phyloP scores from a whole-genome alignment of 2,797 vertebrate genomes.

The Notoglanidium macrostoma region DNA sequence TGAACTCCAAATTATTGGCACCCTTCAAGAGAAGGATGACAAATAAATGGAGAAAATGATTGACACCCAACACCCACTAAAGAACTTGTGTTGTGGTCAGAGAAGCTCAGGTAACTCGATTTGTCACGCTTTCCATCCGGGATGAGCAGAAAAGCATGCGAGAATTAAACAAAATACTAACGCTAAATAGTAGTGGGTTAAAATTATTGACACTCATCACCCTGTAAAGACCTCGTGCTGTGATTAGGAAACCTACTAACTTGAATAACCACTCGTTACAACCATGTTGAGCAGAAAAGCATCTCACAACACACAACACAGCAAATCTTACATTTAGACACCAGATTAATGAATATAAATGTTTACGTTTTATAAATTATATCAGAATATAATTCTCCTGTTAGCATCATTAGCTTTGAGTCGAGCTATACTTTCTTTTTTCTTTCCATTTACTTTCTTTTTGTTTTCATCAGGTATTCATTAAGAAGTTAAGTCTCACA shows the following conservation, averaged over 20 bases:
- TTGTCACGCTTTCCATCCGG: background rate
- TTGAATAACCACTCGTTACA: background rate
- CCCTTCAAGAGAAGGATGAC: background rate
- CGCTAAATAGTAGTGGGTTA: no score
- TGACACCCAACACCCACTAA: background rate
- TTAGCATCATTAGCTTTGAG: slow-evolving; percentile 59
- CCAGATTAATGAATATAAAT: background rate
- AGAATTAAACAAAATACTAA: background rate
- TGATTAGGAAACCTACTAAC: background rate
- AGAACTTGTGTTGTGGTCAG: background rate
- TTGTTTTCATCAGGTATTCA: slow-evolving; percentile 70
- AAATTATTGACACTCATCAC: no score
- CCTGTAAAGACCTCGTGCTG: background rate
- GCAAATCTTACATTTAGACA: background rate
- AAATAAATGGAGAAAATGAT: background rate
- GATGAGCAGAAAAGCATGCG: background rate
- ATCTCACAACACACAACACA: background rate
- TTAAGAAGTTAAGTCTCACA: slow-evolving; percentile 79
- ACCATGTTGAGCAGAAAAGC: background rate
- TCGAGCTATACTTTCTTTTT: slow-evolving; percentile 61
- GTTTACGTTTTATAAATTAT: background rate
- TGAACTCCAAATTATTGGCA: background rate
- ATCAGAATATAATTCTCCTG: slow-evolving; percentile 23
- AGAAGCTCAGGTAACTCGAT: no score
- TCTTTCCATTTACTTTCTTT: slow-evolving; percentile 46